These are phyloP conservation scores for Xenopus petersii DNA, from an alignment of 2,797 vertebrate species.

Conservation along the genomic window DNA sequence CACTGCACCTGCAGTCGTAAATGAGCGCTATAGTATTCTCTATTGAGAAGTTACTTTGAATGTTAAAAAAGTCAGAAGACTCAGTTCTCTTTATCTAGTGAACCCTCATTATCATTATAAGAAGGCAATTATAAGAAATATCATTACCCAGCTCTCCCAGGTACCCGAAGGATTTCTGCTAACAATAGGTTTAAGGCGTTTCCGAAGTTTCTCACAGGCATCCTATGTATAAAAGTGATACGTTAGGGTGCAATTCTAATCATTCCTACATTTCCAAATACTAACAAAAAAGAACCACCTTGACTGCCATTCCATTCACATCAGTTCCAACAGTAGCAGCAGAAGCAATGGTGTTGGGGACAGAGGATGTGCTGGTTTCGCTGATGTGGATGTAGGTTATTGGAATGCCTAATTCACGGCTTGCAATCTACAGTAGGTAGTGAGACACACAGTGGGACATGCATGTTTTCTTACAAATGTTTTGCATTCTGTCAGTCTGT, in stretches of 20 bases:
- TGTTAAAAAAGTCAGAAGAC: no score
- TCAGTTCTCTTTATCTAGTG: no score
- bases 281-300: slow-evolving; percentile 33
- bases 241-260: no score
- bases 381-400: slow-evolving; percentile 71
- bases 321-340: slow-evolving; percentile 73
- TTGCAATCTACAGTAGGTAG: slow-evolving; percentile 68
- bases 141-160: slow-evolving; percentile 35
- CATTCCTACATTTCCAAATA: no score
- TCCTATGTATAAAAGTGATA: not conserved
- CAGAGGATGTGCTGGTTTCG: slow-evolving; percentile 73
- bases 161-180: slow-evolving; percentile 13
- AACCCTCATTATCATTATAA: no score
- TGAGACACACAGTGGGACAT: no score
- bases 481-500: no score
- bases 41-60: no score
- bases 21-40: no score
- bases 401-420: slow-evolving; percentile 75
- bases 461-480: no score
- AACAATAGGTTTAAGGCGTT: slow-evolving; percentile 10
- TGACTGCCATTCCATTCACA: slow-evolving; percentile 78
- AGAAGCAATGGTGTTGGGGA: slow-evolving; percentile 72
- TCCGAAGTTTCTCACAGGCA: slow-evolving; percentile 21
- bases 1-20: no score
- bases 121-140: not conserved